A percentile compares a stretch with the other conserved stretches of the same genome.
Conservation (phyloP, 1,140 invertebrate genomes). For the Prorops nasuta region DNA sequence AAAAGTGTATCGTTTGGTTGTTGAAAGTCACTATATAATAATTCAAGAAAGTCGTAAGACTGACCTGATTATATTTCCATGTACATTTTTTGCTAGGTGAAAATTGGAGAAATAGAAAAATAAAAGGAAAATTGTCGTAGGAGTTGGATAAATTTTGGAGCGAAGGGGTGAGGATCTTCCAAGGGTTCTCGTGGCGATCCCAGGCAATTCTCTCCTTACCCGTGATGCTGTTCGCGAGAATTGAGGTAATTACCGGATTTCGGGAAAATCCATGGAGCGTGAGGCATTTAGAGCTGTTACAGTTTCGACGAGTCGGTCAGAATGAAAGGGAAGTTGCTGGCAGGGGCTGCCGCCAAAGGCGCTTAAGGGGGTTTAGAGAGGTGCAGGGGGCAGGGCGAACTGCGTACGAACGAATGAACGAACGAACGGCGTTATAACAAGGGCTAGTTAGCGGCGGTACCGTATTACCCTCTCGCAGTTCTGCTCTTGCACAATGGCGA, state of each 20-base stretch:
- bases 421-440: slow-evolving; percentile 49
- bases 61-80: too few relatives aligned
- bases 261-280: slow-evolving; percentile 30
- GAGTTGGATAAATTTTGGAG: too few relatives aligned
- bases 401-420: slow-evolving; percentile 39
- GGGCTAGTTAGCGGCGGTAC: slow-evolving; percentile 50
- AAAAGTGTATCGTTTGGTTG: too few relatives aligned
- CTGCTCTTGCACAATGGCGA: slow-evolving; percentile 47
- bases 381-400: background rate
- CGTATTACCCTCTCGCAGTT: slow-evolving; percentile 49
- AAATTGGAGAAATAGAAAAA: too few relatives aligned
- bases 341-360: background rate
- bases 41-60: too few relatives aligned
- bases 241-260: slow-evolving; percentile 35
- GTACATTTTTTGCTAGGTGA: too few relatives aligned
- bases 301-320: slow-evolving; percentile 34
- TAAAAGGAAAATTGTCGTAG: too few relatives aligned
- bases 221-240: slow-evolving; percentile 26
- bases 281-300: slow-evolving; percentile 34
- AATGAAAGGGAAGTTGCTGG: slow-evolving; percentile 19
- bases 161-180: too few relatives aligned
- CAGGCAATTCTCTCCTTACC: too few relatives aligned
- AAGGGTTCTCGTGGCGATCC: too few relatives aligned
- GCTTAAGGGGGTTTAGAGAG: background rate
- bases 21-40: too few relatives aligned